Conservation (phyloP, 2,113 vertebrate species). For the Tamias sibiricus region DNA sequence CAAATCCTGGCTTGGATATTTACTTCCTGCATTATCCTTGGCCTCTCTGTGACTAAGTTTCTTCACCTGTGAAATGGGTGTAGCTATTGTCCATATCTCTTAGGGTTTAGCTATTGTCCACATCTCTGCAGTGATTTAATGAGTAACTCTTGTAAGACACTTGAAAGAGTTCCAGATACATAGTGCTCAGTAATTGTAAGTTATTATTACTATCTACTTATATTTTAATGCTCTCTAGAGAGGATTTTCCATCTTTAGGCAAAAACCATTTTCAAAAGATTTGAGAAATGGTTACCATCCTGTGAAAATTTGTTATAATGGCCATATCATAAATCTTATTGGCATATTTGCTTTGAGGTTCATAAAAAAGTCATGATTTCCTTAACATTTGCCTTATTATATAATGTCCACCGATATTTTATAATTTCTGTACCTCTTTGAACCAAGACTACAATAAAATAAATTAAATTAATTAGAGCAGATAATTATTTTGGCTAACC, state of each 20-base stretch:
- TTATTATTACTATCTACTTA: not conserved
- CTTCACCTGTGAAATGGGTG: not conserved
- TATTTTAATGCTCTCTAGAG: not conserved
- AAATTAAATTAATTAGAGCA: slow-evolving; percentile 68
- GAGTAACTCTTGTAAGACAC: not conserved
- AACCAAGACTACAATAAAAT: slow-evolving; percentile 41
- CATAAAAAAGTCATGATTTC: slow-evolving; percentile 5
- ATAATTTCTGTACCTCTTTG: not conserved
- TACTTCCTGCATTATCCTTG: not conserved
- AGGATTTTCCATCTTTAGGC: not conserved
- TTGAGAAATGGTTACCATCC: not conserved
- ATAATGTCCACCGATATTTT: slow-evolving; percentile 39
- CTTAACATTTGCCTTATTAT: slow-evolving; percentile 5
- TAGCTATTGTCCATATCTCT: not conserved
- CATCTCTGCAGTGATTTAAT: not conserved
- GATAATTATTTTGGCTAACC: slow-evolving; percentile 55
- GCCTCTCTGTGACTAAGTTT: not conserved
- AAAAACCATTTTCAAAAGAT: not conserved
- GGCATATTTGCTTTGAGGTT: slow-evolving; percentile 12
- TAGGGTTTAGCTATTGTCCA: not conserved
- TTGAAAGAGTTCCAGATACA: not conserved
- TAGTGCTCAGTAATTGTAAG: not conserved
- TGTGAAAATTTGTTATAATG: not conserved
- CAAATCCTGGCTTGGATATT: not conserved
- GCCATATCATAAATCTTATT: not conserved